Base-by-base conservation (phyloP, 37 sponge, comb jelly and placozoan genomes). In the Spongilla lacustris region DNA sequence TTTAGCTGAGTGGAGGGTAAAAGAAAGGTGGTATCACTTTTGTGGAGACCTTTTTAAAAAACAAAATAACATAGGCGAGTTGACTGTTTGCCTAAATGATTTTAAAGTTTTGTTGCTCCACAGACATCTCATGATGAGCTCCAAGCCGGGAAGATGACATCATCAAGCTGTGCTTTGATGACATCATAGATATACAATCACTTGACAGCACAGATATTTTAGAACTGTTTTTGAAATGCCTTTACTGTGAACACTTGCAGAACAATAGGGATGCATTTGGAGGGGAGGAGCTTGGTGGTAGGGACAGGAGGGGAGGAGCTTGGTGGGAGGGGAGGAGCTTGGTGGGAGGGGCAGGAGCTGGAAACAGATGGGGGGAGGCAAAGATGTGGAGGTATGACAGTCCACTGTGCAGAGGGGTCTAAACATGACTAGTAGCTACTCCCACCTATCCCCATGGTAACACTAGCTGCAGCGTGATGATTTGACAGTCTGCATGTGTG, bases 141-240 rank as follows among this genome's bases (percentile, higher is more conserved):
- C 58, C 12, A 58, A 58, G 11, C 58, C 58, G 19, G 58, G 58
- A 58, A 58, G 58, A 58, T 58, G 58, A 58, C 58, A 58, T 58
- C 58, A 58, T 58, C 58, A 58, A 58, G 58, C 58, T 58, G 58
- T 58, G 58, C 58, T 58, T 58, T 58, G 58, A 58, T 58, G 58
- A 19, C 58, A 58, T 58, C 58, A 58, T 58, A 58, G 58, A 58
- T 58, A 17, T 8, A 58, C 11, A 17, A 17, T 58, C 58, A 58
- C 58, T 13, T 17, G 21, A 58, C 58, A 58, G 58, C 58, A 58
- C 58, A 14, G 19, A 10, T 58, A 58, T 58, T 58, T 58, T 17
- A 14, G 19, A 58, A 17, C 19, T 14, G 1, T 14, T 58, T 58
- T 58, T 58, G 58, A 58, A 58, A 58, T 58, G 58, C 58, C 58